Evolutionary conservation across 2,888 invertebrate genomes (phyloP).

Genomic region (Pherbina coryleti): DNA sequence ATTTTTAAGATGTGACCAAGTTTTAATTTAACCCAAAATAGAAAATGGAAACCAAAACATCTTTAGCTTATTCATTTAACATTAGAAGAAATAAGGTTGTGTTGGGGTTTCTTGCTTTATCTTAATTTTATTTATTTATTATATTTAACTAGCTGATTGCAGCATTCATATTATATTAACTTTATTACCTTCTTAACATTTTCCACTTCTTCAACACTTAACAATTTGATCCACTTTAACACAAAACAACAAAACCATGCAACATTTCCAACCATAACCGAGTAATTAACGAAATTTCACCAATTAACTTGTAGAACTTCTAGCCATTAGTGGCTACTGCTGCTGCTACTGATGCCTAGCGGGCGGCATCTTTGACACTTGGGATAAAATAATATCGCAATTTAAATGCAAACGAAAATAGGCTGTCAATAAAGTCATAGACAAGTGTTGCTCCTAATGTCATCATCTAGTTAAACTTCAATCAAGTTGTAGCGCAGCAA

Average conservation of each 20-base stretch:
- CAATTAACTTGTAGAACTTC: constrained; percentile 1
- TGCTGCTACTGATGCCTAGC: not conserved
- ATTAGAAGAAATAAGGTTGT: not conserved
- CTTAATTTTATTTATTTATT: not conserved
- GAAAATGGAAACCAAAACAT: not conserved
- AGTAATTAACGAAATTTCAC: constrained; percentile 11
- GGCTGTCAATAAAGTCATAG: not conserved
- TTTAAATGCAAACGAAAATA: constrained; percentile 26
- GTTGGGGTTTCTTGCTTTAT: not conserved
- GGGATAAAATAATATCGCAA: constrained; percentile 15
- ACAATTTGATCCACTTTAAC: not conserved
- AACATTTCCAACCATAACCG: not conserved
- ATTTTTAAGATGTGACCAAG: too few relatives aligned
- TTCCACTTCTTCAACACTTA: not conserved
- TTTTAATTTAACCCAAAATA: too few relatives aligned
- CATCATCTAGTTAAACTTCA: constrained; percentile 52
- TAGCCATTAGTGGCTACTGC: not conserved
- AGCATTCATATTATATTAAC: not conserved
- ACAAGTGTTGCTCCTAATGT: constrained; percentile 14
- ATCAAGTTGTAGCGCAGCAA: constrained; percentile 52
- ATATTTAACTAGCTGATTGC: not conserved
- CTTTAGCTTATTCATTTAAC: not conserved
- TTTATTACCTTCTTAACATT: not conserved
- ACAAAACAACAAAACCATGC: not conserved
- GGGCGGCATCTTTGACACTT: constrained; percentile 29